Evolutionary conservation across 2,797 vertebrate genomes (phyloP), one percentile per base, ranked within the genome.

Genomic region (Gadopsis marmoratus): DNA sequence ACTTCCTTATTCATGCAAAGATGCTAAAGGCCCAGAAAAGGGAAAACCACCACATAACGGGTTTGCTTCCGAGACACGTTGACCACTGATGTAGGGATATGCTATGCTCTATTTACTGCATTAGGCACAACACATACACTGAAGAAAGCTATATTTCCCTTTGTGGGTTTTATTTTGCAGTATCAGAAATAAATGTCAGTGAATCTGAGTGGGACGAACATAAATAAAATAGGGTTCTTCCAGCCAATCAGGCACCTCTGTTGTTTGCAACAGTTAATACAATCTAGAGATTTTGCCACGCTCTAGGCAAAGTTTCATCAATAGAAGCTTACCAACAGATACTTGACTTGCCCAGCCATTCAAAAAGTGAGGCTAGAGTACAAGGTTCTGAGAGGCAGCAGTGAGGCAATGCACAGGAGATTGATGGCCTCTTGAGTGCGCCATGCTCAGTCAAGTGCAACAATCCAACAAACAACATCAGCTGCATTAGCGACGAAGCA

Each of bases 381-480:
- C 75, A 60, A 63, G 76, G 71, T 58, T 55, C 26, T 72, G 76
- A 78, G 64, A 86, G 88, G 88, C 81, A 86, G 85, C 84, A 88
- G 64, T n/a, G 37, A 89, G 71, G 72, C 74, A 56, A 73, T 77
- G 79, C 84, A 82, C 86, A 83, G 54, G 63, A 87, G 82, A 91
- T 81, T 82, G 89, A 92, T 89, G 81, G 85, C 60, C 88, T 84
- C 87, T 83, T 69, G 86, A 90, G 83, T 78, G 76, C 58, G 65
- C 74, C 62, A 72, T 70, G 88, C 74, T 87, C 83, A 88, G 74
- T 86, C 88, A 86, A 89, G 86, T 87, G 79, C 76, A 83, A 86
- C 89, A 88, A 85, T 86, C 78, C 79, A 74, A 61, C 90, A 91
- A 90, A 92, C 83, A 86, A 64, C 83, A 85, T 88, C 62, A 82